Base-by-base conservation (phyloP, 2,113 vertebrate genomes). In the Panthera tigris region DNA sequence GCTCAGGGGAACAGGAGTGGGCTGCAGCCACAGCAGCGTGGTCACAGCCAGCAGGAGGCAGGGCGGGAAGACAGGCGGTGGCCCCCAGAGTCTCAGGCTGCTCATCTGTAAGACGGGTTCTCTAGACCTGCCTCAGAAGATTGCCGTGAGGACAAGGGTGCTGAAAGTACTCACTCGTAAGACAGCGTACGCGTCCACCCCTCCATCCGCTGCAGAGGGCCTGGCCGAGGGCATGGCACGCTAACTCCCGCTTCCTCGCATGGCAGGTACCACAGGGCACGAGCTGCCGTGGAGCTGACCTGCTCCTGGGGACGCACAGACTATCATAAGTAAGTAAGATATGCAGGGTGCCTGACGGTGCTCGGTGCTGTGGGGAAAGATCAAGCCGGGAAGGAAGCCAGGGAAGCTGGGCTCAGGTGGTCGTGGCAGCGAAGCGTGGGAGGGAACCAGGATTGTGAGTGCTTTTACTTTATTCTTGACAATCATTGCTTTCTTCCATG, bases 101-200 rank as follows among this genome's bases (percentile, higher is more conserved):
- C 63, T 11, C 25, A 0, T 23, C 69, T 48, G 16, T 76, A 69
- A 68, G 78, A 68, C 27, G 39, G 39, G 39, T 39, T 39, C 39
- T 39, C 50, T 39, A 39, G 39, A 39, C 66, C 76, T 50, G 25
- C 33, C 39, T 63, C 2, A 31, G 7, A 31, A 39, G 71, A 39
- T 21, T 18, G 29, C 11, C 2, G 16, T 21, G 61, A n/a, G 25
- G 50, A 48, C 0, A 18, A 2, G 11, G 0, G 16, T 18, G 7
- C 29, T 3, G 13, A 19, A 3, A 14, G 10, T 4, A 19, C 41
- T 74, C 65, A 9, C 0, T 39, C 0, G 0, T 11, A 1, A 73
- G 71, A 27, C 0, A 3, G 31, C 4, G 3, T 0, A 0, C 1
- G 9, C 5, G 0, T 41, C 1, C 14, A 0, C 13, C 14, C 63